Conservation (phyloP, 2,888 invertebrate genomes). For the Acrocera orbiculus region DNA sequence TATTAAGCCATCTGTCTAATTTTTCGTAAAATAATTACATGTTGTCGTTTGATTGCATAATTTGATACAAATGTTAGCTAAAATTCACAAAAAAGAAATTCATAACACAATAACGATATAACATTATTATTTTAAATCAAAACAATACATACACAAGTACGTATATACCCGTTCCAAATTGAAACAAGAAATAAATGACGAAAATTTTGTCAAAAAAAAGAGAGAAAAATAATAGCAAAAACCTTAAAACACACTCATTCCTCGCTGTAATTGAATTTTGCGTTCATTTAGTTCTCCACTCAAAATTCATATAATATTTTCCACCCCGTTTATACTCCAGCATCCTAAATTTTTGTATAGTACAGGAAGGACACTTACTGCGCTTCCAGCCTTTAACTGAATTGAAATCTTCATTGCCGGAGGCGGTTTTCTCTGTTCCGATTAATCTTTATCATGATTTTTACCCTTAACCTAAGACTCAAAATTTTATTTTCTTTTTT, state of each 20-base stretch:
- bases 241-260: constrained; percentile 2
- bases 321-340: not conserved
- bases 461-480: not conserved
- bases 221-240: too few species aligned
- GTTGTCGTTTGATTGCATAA: constrained; percentile 12
- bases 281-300: constrained; percentile 2
- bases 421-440: constrained; percentile 8
- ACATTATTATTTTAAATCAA: too few species aligned
- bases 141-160: too few species aligned
- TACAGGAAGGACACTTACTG: not conserved
- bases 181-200: too few species aligned
- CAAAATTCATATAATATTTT: constrained; percentile 1
- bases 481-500: too few species aligned
- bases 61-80: constrained; percentile 13
- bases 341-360: too few species aligned
- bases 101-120: too few species aligned
- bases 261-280: constrained; percentile 4
- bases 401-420: constrained; percentile 6
- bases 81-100: too few species aligned
- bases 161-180: too few species aligned
- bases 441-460: constrained; percentile 6
- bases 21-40: constrained; percentile 14
- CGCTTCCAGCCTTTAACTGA: constrained; percentile 4
- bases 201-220: too few species aligned
- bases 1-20: constrained; percentile 14